A percentile compares a stretch with the other conserved stretches of the same genome.
These are phyloP conservation scores for Mythimna ferrago DNA, from an alignment of 2,888 invertebrate species.

Conservation along the genomic window DNA sequence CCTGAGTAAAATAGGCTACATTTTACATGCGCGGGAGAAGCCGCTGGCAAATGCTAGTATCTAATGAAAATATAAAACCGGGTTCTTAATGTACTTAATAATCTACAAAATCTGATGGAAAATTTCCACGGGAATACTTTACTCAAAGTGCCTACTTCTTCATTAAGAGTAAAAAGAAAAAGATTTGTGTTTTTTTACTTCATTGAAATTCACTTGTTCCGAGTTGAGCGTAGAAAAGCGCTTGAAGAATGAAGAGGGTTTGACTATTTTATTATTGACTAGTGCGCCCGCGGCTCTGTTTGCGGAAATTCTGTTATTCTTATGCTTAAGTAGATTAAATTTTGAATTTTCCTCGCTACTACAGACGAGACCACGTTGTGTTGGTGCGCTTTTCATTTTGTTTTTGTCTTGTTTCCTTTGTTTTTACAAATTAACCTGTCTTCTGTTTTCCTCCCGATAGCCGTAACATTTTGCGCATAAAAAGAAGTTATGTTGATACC, in stretches of 20 bases:
- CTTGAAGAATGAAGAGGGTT: slow-evolving; percentile 61
- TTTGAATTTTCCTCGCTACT: slow-evolving; percentile 39
- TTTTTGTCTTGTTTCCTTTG: slow-evolving; percentile 31
- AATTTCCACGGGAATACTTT: slow-evolving; percentile 57
- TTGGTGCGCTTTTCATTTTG: slow-evolving; percentile 24
- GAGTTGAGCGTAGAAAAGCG: slow-evolving; percentile 61
- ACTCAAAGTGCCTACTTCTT: slow-evolving; percentile 57
- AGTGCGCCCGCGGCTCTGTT: slow-evolving; percentile 43
- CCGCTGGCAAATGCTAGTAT: no score
- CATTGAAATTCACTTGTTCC: slow-evolving; percentile 74
- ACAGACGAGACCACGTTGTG: slow-evolving; percentile 8
- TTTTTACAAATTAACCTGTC: slow-evolving; percentile 24
- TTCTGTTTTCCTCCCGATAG: slow-evolving; percentile 10
- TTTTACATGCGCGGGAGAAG: no score
- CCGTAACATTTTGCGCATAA: slow-evolving; percentile 14
- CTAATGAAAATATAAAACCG: slow-evolving; percentile 1
- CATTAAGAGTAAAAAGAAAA: slow-evolving; percentile 64
- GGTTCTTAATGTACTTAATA: slow-evolving; percentile 27
- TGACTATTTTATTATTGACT: slow-evolving; percentile 65
- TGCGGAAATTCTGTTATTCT: slow-evolving; percentile 48
- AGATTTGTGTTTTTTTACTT: slow-evolving; percentile 70
- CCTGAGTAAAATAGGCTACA: no score
- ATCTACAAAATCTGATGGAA: slow-evolving; percentile 25
- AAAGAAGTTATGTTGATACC: neutral
- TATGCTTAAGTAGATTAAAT: slow-evolving; percentile 52